Conservation (phyloP, 1,140 invertebrate species). For the Psix sp. region DNA sequence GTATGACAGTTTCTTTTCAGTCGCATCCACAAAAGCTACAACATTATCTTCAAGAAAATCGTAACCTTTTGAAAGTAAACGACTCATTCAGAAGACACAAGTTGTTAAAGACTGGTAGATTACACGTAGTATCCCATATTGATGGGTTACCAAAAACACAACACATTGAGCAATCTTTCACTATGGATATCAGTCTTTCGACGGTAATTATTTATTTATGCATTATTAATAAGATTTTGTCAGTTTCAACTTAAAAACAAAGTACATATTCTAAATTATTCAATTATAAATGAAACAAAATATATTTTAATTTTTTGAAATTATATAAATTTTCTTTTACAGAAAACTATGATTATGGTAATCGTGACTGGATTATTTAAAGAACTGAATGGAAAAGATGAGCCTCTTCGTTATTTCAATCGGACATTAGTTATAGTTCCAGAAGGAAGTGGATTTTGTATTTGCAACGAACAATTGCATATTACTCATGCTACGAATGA, state of each 20-base stretch:
- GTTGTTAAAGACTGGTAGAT: conserved; percentile 83
- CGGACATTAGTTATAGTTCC: conserved; percentile 89
- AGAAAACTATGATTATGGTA: conserved; percentile 80
- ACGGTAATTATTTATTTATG: conserved; percentile 78
- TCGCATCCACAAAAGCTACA: conserved; percentile 62
- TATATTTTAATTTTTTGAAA: not conserved
- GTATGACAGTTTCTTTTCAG: conserved; percentile 76
- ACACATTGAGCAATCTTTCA: conserved; percentile 90
- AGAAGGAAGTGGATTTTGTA: conserved; percentile 85
- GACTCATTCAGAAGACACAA: conserved; percentile 80
- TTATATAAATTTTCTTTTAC: conserved; percentile 7
- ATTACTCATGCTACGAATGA: conserved; percentile 85
- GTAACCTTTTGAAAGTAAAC: conserved; percentile 83
- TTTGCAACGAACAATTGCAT: conserved; percentile 90
- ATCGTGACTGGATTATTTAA: conserved; percentile 87
- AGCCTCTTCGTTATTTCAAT: conserved; percentile 86
- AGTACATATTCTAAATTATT: no score
- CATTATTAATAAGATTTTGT: not conserved
- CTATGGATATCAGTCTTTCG: conserved; percentile 86
- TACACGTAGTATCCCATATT: conserved; percentile 86
- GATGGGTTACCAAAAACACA: conserved; percentile 86
- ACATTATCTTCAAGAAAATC: conserved; percentile 78
- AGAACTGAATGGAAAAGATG: conserved; percentile 80
- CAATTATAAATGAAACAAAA: no score
- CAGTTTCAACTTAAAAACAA: not conserved